Base-by-base conservation (phyloP, 1,140 invertebrate species). In the Drosophila pachea region DNA sequence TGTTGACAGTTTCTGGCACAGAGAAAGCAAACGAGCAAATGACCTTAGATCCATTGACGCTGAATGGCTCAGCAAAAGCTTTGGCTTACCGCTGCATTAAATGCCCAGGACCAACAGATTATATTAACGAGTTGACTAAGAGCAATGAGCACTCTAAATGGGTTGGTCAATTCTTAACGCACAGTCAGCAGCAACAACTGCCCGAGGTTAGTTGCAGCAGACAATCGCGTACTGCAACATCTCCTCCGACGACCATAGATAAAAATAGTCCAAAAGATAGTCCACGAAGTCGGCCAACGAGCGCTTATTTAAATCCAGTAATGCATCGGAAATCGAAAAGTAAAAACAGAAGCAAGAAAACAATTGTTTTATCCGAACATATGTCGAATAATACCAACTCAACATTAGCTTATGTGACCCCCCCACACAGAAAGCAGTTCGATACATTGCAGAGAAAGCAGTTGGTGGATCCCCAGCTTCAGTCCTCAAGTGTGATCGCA, bases 321-420 rank as follows among this genome's bases (percentile, higher is more conserved):
- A 79, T 74, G 76, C 79, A 83, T 74, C 73, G 79, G 58, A 84
- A 79, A 52, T 70, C 60, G 7, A 83, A 79, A 36, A 66, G 76
- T 54, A 83, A 83, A 76, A 68, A 64, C 58, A 83, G 78, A 71
- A 55, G 38, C 9, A 40, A 42, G 22, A 8, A 11, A 32, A 49
- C 33, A 11, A 7, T 38, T 22, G 9, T 7, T 3, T 16, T 35
- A n/a, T 38, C 2, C 6, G 29, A 14, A 22, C 1, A 22, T 22
- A 22, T 22, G 22, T 16, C 48, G 14, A 36, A 43, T 40, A 7
- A 14, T 45, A 11, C 9, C n/a, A 8, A 22, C 8, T 4, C 5
- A 12, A 14, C 31, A 31, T 11, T 6, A 31, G 16, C 36, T 6
- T 35, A 36, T 8, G 5, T 36, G 31, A 22, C 7, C n/a, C n/a